Conservation (phyloP, 2,797 vertebrate species). For the Eptatretus atami region DNA sequence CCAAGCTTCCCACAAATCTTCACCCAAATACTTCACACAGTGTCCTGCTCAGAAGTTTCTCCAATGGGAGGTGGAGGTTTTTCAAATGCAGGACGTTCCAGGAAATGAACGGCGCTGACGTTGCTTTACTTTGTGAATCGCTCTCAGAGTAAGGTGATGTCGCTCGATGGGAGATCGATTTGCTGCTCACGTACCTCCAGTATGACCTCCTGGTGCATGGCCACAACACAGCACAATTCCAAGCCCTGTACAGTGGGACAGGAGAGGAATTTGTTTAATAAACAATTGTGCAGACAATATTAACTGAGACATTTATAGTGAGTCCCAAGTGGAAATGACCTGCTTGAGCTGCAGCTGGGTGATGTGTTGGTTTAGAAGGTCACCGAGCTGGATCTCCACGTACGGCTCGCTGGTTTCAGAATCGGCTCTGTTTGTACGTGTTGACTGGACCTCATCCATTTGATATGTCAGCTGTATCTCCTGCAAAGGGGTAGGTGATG, state of each 20-base stretch:
- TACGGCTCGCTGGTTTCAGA: slow-evolving; percentile 63
- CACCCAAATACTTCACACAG: too few species aligned
- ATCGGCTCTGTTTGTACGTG: slow-evolving; percentile 41
- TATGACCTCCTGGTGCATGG: slow-evolving; percentile 58
- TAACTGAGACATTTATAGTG: not conserved
- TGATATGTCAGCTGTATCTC: slow-evolving; percentile 42
- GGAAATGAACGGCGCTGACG: too few species aligned
- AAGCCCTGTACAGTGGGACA: slow-evolving; percentile 27
- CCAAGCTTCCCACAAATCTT: too few species aligned
- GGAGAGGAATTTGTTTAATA: not conserved
- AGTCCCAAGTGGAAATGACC: slow-evolving; percentile 12
- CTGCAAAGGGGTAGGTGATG: slow-evolving; percentile 14
- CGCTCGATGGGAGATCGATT: slow-evolving; percentile 59
- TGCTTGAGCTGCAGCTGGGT: slow-evolving; percentile 77
- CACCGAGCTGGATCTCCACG: slow-evolving; percentile 52
- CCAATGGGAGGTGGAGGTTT: too few species aligned
- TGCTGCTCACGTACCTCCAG: slow-evolving; percentile 47
- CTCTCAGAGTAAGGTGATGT: slow-evolving; percentile 65
- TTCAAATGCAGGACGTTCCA: too few species aligned
- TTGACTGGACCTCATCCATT: slow-evolving; percentile 64
- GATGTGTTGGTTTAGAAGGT: slow-evolving; percentile 35
- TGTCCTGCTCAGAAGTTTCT: too few species aligned
- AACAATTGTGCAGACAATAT: too few species aligned
- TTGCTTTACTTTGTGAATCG: not conserved
- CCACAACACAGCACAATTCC: slow-evolving; percentile 64